Conservation (phyloP, 2,113 vertebrate genomes). For the Actinemys pallida region DNA sequence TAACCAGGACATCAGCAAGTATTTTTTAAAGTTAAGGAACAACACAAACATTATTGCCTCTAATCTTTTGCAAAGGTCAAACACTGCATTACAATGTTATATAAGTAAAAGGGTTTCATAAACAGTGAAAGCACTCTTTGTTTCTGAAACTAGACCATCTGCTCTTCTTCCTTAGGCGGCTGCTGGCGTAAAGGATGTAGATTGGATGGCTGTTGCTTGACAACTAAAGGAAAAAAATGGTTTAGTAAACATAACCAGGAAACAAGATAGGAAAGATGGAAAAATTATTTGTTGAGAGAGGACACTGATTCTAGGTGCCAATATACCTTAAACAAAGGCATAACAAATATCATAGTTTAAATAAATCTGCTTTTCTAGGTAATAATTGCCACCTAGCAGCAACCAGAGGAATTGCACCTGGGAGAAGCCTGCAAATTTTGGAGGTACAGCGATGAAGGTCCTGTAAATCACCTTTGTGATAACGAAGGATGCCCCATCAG, state of each 20-base stretch:
- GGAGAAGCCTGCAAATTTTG: not conserved
- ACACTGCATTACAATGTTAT: not conserved
- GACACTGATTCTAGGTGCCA: not conserved
- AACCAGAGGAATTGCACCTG: conserved; percentile 11
- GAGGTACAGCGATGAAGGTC: not conserved
- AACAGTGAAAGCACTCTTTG: conserved; percentile 38
- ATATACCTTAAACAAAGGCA: conserved; percentile 10
- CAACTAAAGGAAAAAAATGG: conserved; percentile 65
- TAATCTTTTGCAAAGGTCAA: conserved; percentile 20
- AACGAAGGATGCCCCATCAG: not conserved
- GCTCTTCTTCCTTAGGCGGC: not conserved
- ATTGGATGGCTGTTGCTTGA: conserved; percentile 61
- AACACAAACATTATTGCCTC: conserved; percentile 1
- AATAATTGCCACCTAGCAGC: conserved; percentile 60
- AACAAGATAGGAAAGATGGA: conserved; percentile 50
- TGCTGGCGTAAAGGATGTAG: not conserved
- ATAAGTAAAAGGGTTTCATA: conserved; percentile 9
- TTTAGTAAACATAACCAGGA: conserved; percentile 53
- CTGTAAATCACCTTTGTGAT: not conserved
- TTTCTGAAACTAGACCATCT: conserved; percentile 20
- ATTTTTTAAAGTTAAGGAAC: not conserved
- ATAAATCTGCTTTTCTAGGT: not conserved
- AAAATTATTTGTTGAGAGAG: conserved; percentile 45
- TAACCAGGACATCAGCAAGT: not conserved
- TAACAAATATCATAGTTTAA: conserved; percentile 46